Evolutionary conservation across 2,888 invertebrate genomes (phyloP), one percentile per base, ranked within the genome.

Genomic region (Synergus laeviventris): DNA sequence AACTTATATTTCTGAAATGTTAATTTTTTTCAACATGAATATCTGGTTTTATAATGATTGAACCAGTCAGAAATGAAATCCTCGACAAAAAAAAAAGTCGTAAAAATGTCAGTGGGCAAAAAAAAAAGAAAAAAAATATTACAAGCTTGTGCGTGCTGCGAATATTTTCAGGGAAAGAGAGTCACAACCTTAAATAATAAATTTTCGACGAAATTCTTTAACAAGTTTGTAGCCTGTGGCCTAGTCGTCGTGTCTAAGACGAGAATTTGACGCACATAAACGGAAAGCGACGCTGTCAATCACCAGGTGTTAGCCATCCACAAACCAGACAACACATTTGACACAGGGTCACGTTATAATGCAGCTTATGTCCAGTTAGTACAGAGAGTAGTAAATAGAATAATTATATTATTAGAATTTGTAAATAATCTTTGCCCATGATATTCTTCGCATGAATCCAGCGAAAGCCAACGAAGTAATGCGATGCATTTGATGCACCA

Each of bases 281-380:
- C 75, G 76, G 75, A 64, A 81, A 81, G 81, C 81, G 78, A 78
- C 78, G 78, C 81, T 76, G 76, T 80, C 80, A 79, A 74, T 81
- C 81, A 89, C 89, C 89, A 84, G 62, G 84, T 87, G 89, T 90
- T 89, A 90, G 89, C 89, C 86, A 86, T 85, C 87, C 88, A 89
- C 85, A 87, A 87, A 88, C 87, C 88, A 88, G 86, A 89, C 87
- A 87, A 88, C 85, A 88, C 87, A 89, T 86, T 85, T 83, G 87
- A 88, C 86, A 86, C 84, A 83, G 79, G 80, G 78, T 81, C 83
- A 75, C 79, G 80, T 78, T 62, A 79, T 79, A 79, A 78, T 81
- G 78, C 77, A 81, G 81, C 79, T 79, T 76, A 78, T 70, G 77
- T 76, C 79, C 79, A 83, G 84, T 84, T 85, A 85, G 86, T 84